Base-by-base conservation (phyloP, 2,888 invertebrate genomes). In the Thecophora atra region DNA sequence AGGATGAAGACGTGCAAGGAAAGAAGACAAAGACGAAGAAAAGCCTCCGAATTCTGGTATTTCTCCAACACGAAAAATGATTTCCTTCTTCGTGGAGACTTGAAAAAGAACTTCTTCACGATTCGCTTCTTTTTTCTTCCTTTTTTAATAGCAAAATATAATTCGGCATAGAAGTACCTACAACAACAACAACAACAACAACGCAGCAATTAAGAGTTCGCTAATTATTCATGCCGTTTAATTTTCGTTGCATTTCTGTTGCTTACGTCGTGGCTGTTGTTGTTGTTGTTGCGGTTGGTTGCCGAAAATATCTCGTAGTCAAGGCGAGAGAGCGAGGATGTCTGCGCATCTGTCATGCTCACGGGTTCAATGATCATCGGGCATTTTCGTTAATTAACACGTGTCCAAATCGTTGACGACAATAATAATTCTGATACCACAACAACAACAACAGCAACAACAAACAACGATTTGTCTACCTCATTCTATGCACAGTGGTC, bases 311-410 rank as follows among this genome's bases (percentile, higher is more conserved):
- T 47, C 47, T 47, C 47, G 47, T n/a, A 47, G 15, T n/a, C 47
- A 47, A 8, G 47, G 47, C 47, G 47, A 47, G n/a, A n/a, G 47
- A 47, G n/a, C n/a, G 15, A 47, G 47, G 17, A 15, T 47, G 47
- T n/a, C 15, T 47, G 47, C 4, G 47, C 58, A 30, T 71, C 68
- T 58, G 68, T 68, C 68, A 68, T 58, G 58, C 68, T 68, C 26
- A 42, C 58, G 68, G 71, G 76, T 76, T 76, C 76, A 76, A 76
- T 75, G 76, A 70, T 76, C 76, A 76, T 75, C 71, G 60, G 68
- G 75, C 73, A 75, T 74, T 77, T 75, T 64, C 73, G 75, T 77
- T 77, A 77, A 77, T 77, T 77, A 77, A 77, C 77, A 77, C 77
- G 77, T 77, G 77, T 77, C 77, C 76, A 74, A 74, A 71, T 71